A percentile compares a stretch with the other conserved stretches of the same genome.
Evolutionary conservation across 2,797 vertebrate genomes (phyloP).

Genomic region (Otolemur crassicaudatus): DNA sequence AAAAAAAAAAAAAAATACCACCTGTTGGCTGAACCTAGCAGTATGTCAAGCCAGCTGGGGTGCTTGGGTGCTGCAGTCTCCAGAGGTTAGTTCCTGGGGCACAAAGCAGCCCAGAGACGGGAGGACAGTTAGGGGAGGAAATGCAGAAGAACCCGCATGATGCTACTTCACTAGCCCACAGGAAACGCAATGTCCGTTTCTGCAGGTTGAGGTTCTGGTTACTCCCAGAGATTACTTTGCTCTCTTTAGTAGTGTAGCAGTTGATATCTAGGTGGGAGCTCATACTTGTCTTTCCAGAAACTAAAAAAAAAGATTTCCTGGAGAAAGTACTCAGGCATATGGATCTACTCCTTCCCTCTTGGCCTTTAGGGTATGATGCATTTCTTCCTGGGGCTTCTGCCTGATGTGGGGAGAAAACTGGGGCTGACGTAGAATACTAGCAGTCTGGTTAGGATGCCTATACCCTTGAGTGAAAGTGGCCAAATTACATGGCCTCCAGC

Average conservation of each 20-base stretch:
- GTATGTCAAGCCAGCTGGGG: not conserved
- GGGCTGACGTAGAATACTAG: not conserved
- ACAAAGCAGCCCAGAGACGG: not conserved
- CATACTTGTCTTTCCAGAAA: not conserved
- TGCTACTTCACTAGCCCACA: not conserved
- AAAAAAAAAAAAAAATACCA: not conserved
- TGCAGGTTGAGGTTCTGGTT: not conserved
- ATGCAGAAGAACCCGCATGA: not conserved
- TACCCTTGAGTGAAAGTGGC: not conserved
- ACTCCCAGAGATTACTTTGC: constrained; percentile 31
- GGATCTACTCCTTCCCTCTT: not conserved
- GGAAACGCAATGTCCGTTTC: not conserved
- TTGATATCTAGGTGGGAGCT: not conserved
- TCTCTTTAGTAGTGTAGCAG: not conserved
- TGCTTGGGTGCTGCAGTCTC: not conserved
- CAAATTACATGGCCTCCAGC: not conserved
- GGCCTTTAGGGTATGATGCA: not conserved
- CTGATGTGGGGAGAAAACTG: not conserved
- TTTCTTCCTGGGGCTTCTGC: not conserved
- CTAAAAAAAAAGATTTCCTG: constrained; percentile 52
- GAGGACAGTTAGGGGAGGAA: not conserved
- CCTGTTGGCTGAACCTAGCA: not conserved
- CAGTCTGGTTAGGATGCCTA: not conserved
- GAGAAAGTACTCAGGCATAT: not conserved
- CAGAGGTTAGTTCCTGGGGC: not conserved